A percentile compares a stretch with the other conserved stretches of the same genome.
Conservation (phyloP, 2,113 vertebrate genomes). For the Puntigrus tetrazona region DNA sequence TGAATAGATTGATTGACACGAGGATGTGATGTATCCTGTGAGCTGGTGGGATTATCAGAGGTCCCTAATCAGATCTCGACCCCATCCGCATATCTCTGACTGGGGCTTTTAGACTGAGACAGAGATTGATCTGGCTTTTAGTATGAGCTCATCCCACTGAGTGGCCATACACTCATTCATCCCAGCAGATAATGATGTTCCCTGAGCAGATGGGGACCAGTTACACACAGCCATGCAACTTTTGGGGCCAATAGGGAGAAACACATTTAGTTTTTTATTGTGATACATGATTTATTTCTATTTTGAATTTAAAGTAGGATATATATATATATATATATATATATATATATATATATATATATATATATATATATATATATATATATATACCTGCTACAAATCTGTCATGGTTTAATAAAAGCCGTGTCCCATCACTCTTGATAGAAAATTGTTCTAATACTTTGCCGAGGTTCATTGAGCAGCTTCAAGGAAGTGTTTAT, state of each 20-base stretch:
- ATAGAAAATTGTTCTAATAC: not conserved
- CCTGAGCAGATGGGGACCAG: slow-evolving; percentile 49
- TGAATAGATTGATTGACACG: slow-evolving; percentile 24
- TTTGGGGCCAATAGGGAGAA: not conserved
- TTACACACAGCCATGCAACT: slow-evolving; percentile 22
- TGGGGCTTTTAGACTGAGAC: slow-evolving; percentile 44
- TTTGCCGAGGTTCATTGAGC: not conserved
- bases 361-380: no score
- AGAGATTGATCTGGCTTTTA: slow-evolving; percentile 62
- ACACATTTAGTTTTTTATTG: not conserved
- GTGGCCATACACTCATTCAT: slow-evolving; percentile 27
- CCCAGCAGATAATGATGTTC: slow-evolving; percentile 26
- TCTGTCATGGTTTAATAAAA: not conserved
- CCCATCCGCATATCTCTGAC: slow-evolving; percentile 14
- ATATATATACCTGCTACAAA: not conserved
- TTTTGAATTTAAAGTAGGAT: not conserved
- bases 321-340: no score
- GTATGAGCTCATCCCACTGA: slow-evolving; percentile 59
- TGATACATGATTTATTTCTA: not conserved
- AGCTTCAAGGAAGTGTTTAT: slow-evolving; percentile 18
- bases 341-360: no score
- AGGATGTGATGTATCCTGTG: slow-evolving; percentile 18
- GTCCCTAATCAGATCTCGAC: slow-evolving; percentile 47
- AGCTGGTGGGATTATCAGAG: slow-evolving; percentile 41
- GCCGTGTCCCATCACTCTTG: not conserved